Evolutionary conservation across 64 coral and sea anemone species (phyloP), one percentile per base, ranked within the genome.

Genomic region (Dendronephthya gigantea): DNA sequence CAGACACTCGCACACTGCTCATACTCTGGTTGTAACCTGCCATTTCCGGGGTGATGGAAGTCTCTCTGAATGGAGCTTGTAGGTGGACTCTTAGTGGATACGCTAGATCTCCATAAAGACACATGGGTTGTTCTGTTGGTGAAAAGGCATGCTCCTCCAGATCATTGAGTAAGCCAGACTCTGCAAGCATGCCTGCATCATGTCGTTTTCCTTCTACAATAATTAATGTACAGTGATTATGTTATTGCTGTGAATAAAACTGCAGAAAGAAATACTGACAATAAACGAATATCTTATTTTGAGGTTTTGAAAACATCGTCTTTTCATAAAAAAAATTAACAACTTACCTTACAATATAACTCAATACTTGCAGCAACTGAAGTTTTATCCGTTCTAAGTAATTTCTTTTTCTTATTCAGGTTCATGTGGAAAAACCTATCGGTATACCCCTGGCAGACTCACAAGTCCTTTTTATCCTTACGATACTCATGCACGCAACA

Each of bases 131-230:
- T 25, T 28, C 68, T 25, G 68, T 74, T 17, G 68, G 68, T 13
- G 68, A 74, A 28, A 74, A 35, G 25, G 68, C 68, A 27, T 74
- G 30, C 1, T 74, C 30, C 30, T 74, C n/a, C 11, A 74, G 68
- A 35, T 74, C 12, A 19, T 74, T 17, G 11, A 74, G 30, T 35
- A 74, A 35, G 25, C 30, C 32, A 35, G 68, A 74, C 30, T 74
- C 68, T 30, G 32, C 68, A 13, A 74, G 68, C 68, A 74, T 74
- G 11, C 68, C 19, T 74, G 68, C n/a, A 74, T 74, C 68, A 74
- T 74, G 68, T 28, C 68, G 22, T 74, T 74, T 74, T 28, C 68
- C 68, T 74, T 74, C 68, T 74, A 35, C n/a, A n/a, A n/a, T n/a
- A n/a, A n/a, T n/a, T n/a, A n/a, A n/a, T n/a, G n/a, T n/a, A n/a